Base-by-base conservation (phyloP, 2,797 vertebrate genomes). In the Eospalax fontanierii region DNA sequence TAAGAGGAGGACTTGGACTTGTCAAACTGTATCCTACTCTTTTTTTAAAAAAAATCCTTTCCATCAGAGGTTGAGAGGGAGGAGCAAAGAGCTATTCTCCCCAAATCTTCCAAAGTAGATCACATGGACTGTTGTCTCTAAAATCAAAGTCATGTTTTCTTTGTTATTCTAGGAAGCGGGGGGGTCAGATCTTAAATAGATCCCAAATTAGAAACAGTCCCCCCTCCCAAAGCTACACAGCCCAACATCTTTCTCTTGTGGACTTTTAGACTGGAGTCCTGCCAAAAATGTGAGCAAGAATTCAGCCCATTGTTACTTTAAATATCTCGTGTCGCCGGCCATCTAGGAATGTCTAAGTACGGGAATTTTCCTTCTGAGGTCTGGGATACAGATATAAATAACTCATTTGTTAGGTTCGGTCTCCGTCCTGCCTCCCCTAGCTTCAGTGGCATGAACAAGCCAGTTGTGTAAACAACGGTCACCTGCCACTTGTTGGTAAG, bases 311-410 rank as follows among this genome's bases (percentile, higher is more conserved):
- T 98, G 97, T 98, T 98, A 93, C 97, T 98, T 97, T 97, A 98
- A 97, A 97, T 97, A 98, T 95, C 97, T 95, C 93, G 93, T 97
- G 97, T 98, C 87, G 28, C 97, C 95, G 94, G 96, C 97, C 97
- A 97, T 98, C 97, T 97, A 97, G 97, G 97, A 98, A 98, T 94
- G 97, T 93, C 96, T 98, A 97, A 98, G 97, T 97, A 97, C 96
- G 95, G 96, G 97, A 98, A 97, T 97, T 97, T 98, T 97, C 96
- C 96, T 96, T 96, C 73, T 90, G 97, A 96, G 96, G 95, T 95
- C 79, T 93, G 92, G 93, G 94, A 92, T 96, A 76, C n/a, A 85
- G 96, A 90, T 97, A 97, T 98, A 98, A 98, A 98, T 98, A 97
- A 96, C 95, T 96, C 92, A 0, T 96, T 98, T 96, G 97, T 96